Percentiles rank a stretch among this genome's conserved stretches.
Conservation (phyloP, 2,888 invertebrate genomes). For the Noctua pronuba region DNA sequence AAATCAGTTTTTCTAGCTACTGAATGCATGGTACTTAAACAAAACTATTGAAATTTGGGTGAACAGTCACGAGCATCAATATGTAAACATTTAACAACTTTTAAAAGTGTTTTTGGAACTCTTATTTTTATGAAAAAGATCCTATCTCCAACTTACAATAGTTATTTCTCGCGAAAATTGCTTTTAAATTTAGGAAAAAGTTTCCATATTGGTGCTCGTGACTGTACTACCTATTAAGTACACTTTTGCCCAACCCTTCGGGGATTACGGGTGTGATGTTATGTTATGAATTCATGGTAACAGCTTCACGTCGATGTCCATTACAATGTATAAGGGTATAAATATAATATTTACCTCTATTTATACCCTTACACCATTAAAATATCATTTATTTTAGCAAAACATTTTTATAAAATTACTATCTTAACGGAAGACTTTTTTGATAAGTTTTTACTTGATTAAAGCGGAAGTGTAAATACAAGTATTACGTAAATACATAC, state of each 20-base stretch:
- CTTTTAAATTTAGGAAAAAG: no score
- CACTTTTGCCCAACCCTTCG: not conserved
- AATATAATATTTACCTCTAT: not conserved
- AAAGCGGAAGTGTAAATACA: conserved; percentile 8
- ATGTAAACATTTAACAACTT: no score
- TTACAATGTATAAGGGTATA: not conserved
- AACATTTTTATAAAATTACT: not conserved
- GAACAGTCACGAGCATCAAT: no score
- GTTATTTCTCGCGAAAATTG: no score
- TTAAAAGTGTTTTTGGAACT: no score
- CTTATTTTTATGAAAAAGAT: no score
- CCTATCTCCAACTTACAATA: no score
- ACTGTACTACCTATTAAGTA: not conserved
- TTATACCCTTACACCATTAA: not conserved
- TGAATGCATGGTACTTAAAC: not conserved
- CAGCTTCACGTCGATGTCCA: not conserved
- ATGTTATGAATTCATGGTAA: not conserved
- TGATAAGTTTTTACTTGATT: not conserved
- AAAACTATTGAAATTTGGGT: not conserved
- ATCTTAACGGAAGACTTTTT: not conserved
- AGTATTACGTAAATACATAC: conserved; percentile 18
- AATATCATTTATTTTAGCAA: not conserved
- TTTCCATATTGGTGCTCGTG: no score
- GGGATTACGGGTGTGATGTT: not conserved
- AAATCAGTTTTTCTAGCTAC: not conserved